A percentile compares a stretch with the other conserved stretches of the same genome.
Conservation (phyloP, 2,888 invertebrate genomes). For the Notodonta ziczac region DNA sequence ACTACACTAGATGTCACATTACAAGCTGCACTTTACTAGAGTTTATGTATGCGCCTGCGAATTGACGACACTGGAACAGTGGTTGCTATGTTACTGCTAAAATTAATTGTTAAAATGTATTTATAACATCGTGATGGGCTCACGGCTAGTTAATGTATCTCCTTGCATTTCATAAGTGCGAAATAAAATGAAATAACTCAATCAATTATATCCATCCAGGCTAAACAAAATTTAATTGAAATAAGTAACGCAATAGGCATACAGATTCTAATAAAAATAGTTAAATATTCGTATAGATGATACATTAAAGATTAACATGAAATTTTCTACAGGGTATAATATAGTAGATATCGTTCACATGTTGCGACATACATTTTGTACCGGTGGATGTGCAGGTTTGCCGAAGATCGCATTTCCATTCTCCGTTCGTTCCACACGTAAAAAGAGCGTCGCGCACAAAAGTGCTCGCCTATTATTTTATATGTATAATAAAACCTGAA, state of each 20-base stretch:
- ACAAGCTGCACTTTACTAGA: background rate
- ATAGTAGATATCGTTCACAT: constrained; percentile 19
- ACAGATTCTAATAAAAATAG: constrained; percentile 26
- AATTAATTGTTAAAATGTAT: background rate
- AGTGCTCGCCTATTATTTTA: too few species aligned
- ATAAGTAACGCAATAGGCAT: constrained; percentile 15
- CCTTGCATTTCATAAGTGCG: background rate
- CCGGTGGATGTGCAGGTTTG: too few species aligned
- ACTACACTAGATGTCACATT: background rate
- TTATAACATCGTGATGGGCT: background rate
- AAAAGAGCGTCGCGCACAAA: too few species aligned
- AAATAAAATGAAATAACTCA: background rate
- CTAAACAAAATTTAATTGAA: background rate
- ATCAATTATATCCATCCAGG: background rate
- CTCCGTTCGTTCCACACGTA: too few species aligned
- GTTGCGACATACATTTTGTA: background rate
- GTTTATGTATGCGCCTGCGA: background rate
- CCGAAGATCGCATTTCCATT: too few species aligned
- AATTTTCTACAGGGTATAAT: constrained; percentile 24
- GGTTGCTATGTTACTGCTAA: background rate
- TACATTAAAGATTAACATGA: constrained; percentile 33
- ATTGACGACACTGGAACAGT: background rate
- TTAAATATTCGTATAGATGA: constrained; percentile 19
- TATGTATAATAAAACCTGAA: too few species aligned
- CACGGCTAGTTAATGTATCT: background rate